Conservation (phyloP, 2,797 vertebrate genomes). For the Anableps anableps region DNA sequence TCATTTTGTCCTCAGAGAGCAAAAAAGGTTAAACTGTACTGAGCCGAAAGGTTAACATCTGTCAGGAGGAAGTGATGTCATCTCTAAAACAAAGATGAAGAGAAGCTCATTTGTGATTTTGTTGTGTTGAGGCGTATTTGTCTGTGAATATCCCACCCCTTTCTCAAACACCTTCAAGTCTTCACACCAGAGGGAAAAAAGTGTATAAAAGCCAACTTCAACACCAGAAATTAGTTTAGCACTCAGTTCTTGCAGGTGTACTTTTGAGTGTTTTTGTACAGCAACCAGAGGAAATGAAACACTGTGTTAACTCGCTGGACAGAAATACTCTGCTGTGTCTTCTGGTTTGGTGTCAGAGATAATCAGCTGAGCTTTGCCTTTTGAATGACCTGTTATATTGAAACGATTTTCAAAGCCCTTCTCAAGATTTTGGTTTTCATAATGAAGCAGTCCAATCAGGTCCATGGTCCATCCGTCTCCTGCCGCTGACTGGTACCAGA, state of each 20-base stretch:
- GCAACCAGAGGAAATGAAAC: slow-evolving; percentile 21
- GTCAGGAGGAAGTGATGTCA: slow-evolving; percentile 34
- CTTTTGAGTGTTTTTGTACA: slow-evolving; percentile 51
- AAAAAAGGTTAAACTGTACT: neutral
- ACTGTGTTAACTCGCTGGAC: slow-evolving; percentile 67
- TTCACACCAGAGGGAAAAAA: neutral
- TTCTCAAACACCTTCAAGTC: neutral
- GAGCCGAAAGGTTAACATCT: neutral
- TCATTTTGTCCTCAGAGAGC: slow-evolving; percentile 30
- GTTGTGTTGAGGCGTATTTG: neutral
- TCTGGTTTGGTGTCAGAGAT: slow-evolving; percentile 29
- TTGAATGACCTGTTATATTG: slow-evolving; percentile 45
- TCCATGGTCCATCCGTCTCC: slow-evolving; percentile 31
- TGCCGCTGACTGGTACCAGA: slow-evolving; percentile 59
- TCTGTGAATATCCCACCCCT: neutral
- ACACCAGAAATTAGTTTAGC: neutral
- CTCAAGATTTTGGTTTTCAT: slow-evolving; percentile 16
- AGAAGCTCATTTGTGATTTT: neutral
- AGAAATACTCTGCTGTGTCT: slow-evolving; percentile 67
- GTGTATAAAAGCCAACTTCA: neutral
- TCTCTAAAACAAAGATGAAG: neutral
- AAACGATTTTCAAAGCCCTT: slow-evolving; percentile 34
- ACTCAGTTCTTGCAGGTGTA: slow-evolving; percentile 25
- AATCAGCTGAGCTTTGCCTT: neutral
- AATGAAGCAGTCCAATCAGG: slow-evolving; percentile 25